phyloP scores from a whole-genome alignment of 2,113 vertebrate species.

The Cariama cristata region DNA sequence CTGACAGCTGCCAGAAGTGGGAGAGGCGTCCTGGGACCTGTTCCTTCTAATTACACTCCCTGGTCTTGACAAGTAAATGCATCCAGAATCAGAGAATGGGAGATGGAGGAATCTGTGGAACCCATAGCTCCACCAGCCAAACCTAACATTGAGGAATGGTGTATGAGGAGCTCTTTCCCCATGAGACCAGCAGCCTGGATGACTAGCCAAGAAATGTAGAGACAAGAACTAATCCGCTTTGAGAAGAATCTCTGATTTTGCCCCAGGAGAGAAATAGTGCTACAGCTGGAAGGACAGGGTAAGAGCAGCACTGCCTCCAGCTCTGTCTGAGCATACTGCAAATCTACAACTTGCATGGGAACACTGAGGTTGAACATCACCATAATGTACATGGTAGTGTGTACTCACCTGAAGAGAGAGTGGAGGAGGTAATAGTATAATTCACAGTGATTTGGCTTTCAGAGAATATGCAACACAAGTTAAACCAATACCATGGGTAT shows the following conservation, averaged over 20 bases:
- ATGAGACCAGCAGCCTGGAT: background rate
- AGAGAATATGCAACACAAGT: background rate
- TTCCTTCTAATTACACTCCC: constrained; percentile 47
- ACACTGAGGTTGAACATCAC: background rate
- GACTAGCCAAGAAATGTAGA: background rate
- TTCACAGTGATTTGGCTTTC: background rate
- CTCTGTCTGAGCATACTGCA: constrained; percentile 1
- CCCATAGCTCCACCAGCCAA: background rate
- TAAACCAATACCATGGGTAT: background rate
- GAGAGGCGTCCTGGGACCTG: constrained; percentile 49
- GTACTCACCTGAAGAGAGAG: background rate
- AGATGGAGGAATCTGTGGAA: background rate
- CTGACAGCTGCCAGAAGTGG: constrained; percentile 42
- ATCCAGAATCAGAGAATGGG: background rate
- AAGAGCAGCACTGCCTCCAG: constrained; percentile 14
- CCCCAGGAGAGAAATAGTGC: background rate
- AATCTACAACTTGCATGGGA: background rate
- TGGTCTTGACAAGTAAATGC: constrained; percentile 43
- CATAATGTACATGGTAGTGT: background rate
- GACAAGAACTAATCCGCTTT: background rate
- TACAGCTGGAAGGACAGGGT: background rate
- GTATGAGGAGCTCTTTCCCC: background rate
- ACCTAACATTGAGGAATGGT: background rate
- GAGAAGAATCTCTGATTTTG: constrained; percentile 14
- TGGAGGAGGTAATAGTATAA: background rate